phyloP scores from a whole-genome alignment of 2,113 vertebrate species.

The Phainopepla nitens region DNA sequence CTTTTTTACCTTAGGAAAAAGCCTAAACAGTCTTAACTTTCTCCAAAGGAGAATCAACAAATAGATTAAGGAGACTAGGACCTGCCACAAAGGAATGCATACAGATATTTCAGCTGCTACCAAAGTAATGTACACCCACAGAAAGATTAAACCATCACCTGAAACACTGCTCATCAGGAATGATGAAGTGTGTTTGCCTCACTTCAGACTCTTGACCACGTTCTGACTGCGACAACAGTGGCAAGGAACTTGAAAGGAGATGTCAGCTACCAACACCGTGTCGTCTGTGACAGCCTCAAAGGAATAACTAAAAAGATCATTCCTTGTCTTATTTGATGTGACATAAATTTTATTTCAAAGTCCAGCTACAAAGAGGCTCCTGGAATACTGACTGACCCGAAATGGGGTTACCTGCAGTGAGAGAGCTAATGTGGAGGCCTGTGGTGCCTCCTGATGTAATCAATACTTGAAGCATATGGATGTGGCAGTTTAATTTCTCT shows the following conservation, averaged over 20 bases:
- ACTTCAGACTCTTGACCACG: not conserved
- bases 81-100: not conserved
- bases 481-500: conserved; percentile 1
- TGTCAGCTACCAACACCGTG: not conserved
- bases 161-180: not conserved
- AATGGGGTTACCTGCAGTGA: not conserved
- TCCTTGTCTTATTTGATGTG: not conserved
- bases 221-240: not conserved
- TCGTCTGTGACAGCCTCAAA: not conserved
- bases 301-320: conserved; percentile 37
- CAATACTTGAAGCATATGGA: not conserved
- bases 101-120: not conserved
- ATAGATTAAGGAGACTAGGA: not conserved
- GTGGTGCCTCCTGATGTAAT: not conserved
- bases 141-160: not conserved
- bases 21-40: not conserved
- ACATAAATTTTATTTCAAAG: conserved; percentile 30
- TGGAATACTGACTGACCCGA: not conserved
- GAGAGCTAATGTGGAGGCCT: not conserved
- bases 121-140: not conserved
- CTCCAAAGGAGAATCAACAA: not conserved
- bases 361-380: not conserved
- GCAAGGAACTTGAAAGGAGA: conserved; percentile 16
- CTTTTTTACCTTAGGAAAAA: not conserved
- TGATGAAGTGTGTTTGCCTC: not conserved